Evolutionary conservation across 2,113 vertebrate genomes (phyloP).

Genomic region (Heterotis niloticus): DNA sequence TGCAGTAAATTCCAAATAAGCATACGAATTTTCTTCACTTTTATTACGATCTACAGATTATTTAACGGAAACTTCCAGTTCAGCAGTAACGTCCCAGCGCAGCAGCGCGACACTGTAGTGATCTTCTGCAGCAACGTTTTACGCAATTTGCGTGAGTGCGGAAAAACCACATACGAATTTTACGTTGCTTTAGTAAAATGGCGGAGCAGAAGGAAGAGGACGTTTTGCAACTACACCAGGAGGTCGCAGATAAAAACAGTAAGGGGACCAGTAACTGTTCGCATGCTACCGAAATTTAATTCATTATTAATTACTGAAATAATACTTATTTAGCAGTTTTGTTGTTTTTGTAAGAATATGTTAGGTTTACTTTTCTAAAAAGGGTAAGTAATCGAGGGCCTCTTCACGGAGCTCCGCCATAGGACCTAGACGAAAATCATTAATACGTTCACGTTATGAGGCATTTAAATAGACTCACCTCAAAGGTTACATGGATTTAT

Average conservation of each 20-base stretch:
- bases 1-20: too few species aligned
- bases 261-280: conserved; percentile 24
- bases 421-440: conserved; percentile 58
- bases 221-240: conserved; percentile 60
- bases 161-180: conserved; percentile 29
- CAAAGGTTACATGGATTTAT: neutral
- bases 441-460: neutral
- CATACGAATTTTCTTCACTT: too few species aligned
- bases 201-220: conserved; percentile 61
- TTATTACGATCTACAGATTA: too few species aligned
- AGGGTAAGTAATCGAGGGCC: conserved; percentile 56
- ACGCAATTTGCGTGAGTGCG: conserved; percentile 19
- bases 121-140: neutral
- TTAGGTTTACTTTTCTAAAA: conserved; percentile 43
- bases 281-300: conserved; percentile 4
- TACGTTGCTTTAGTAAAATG: conserved; percentile 54
- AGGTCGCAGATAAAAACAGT: conserved; percentile 64
- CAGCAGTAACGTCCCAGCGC: too few species aligned
- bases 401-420: conserved; percentile 69
- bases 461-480: neutral
- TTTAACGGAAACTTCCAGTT: neutral
- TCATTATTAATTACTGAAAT: neutral
- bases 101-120: too few species aligned
- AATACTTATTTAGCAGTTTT: neutral
- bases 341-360: neutral